Evolutionary conservation across 2,113 vertebrate genomes (phyloP).

Genomic region (Herpailurus yagouaroundi): DNA sequence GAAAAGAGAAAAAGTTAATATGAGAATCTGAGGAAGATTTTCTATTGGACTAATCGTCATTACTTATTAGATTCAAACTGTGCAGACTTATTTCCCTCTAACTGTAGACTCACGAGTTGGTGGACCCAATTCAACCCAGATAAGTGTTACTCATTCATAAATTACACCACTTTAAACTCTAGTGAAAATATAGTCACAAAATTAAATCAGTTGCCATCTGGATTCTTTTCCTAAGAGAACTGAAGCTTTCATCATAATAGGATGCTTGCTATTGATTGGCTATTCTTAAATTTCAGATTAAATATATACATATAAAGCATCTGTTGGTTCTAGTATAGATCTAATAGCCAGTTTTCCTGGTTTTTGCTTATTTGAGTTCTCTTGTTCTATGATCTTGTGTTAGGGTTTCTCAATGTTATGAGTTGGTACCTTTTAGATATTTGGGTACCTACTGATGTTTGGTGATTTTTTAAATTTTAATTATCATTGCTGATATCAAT

Average conservation of each 20-base stretch:
- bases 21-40: not conserved
- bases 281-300: not conserved
- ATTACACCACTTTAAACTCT: not conserved
- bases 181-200: conserved; percentile 11
- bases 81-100: not conserved
- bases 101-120: not conserved
- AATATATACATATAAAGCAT: not conserved
- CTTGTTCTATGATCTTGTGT: not conserved
- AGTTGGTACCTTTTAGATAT: not conserved
- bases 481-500: not conserved
- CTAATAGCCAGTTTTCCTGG: not conserved
- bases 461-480: not conserved
- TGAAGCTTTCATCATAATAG: not conserved
- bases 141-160: not conserved
- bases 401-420: not conserved
- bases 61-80: not conserved
- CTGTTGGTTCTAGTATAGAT: not conserved
- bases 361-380: not conserved
- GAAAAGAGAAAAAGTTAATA: not conserved
- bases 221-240: not conserved
- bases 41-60: not conserved
- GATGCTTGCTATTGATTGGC: not conserved
- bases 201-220: not conserved
- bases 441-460: not conserved
- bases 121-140: not conserved